These are phyloP conservation scores for Ophioninae sp. DNA, from an alignment of 2,888 invertebrate species.

Conservation along the genomic window DNA sequence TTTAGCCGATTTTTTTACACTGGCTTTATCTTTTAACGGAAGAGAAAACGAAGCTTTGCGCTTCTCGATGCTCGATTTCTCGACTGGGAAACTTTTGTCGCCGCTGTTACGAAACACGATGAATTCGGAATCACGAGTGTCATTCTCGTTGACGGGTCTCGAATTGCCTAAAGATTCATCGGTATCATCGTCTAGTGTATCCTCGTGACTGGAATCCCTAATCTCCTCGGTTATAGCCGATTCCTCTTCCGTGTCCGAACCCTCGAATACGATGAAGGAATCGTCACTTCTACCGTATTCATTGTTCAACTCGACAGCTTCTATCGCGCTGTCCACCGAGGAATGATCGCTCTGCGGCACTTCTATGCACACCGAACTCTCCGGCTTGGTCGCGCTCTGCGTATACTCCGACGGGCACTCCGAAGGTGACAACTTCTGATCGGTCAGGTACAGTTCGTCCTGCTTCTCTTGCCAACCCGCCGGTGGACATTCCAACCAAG, in stretches of 20 bases:
- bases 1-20: conserved; percentile 74
- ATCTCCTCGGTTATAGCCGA: conserved; percentile 70
- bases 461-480: conserved; percentile 91
- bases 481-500: conserved; percentile 97
- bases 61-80: conserved; percentile 30
- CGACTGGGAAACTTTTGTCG: neutral
- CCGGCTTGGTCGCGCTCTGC: conserved; percentile 66
- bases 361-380: conserved; percentile 72
- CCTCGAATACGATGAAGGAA: conserved; percentile 82
- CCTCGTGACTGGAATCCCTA: conserved; percentile 12
- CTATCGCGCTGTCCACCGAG: conserved; percentile 76
- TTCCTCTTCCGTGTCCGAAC: conserved; percentile 65
- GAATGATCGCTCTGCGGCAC: conserved; percentile 71
- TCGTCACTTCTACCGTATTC: conserved; percentile 70
- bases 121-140: conserved; percentile 45
- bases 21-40: conserved; percentile 54
- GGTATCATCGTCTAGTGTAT: conserved; percentile 32
- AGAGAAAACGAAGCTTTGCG: conserved; percentile 65
- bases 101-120: conserved; percentile 50
- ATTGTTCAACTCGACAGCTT: conserved; percentile 72
- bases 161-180: neutral
- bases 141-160: neutral
- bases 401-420: conserved; percentile 72
- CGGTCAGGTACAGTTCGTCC: conserved; percentile 85
- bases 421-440: conserved; percentile 68